Conservation (phyloP, 2,888 invertebrate genomes). For the Urechis unicinctus region DNA sequence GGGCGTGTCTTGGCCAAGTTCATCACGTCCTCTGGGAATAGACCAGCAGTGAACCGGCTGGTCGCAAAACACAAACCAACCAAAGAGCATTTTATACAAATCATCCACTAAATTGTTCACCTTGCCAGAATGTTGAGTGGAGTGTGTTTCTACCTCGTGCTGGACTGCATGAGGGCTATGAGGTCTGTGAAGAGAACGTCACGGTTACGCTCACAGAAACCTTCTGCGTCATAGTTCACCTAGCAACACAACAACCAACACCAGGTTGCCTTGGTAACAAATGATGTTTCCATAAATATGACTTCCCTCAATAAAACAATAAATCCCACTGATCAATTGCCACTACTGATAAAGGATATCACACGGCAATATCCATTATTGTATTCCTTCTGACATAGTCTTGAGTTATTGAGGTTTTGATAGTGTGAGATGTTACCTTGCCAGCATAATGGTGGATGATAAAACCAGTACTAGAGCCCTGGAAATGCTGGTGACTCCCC, state of each 20-base stretch:
- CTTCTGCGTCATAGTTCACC: slow-evolving; percentile 59
- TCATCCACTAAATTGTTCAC: not conserved
- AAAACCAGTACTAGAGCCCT: slow-evolving; percentile 55
- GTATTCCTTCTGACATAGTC: too few relatives aligned
- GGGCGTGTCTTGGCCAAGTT: slow-evolving; percentile 57
- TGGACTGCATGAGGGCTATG: slow-evolving; percentile 62
- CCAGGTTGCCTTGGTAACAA: too few relatives aligned
- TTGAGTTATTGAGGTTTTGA: too few relatives aligned
- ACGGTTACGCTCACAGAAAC: slow-evolving; percentile 65
- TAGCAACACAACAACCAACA: slow-evolving; percentile 21
- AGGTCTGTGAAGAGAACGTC: slow-evolving; percentile 64
- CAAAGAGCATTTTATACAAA: not conserved
- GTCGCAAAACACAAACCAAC: slow-evolving; percentile 18
- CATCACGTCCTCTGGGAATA: slow-evolving; percentile 59
- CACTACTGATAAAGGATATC: not conserved
- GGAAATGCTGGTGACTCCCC: slow-evolving; percentile 58
- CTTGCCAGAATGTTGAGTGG: too few relatives aligned
- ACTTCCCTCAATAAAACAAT: too few relatives aligned
- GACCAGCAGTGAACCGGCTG: slow-evolving; percentile 57
- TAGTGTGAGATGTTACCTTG: too few relatives aligned
- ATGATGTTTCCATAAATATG: not conserved
- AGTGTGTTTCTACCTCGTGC: slow-evolving; percentile 52
- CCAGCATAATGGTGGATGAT: slow-evolving; percentile 65
- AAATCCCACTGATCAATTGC: too few relatives aligned
- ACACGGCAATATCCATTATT: too few relatives aligned